A percentile compares a stretch with the other conserved stretches of the same genome.
These are phyloP conservation scores for Merops nubicus DNA, from an alignment of 2,113 vertebrate genomes.

Conservation along the genomic window DNA sequence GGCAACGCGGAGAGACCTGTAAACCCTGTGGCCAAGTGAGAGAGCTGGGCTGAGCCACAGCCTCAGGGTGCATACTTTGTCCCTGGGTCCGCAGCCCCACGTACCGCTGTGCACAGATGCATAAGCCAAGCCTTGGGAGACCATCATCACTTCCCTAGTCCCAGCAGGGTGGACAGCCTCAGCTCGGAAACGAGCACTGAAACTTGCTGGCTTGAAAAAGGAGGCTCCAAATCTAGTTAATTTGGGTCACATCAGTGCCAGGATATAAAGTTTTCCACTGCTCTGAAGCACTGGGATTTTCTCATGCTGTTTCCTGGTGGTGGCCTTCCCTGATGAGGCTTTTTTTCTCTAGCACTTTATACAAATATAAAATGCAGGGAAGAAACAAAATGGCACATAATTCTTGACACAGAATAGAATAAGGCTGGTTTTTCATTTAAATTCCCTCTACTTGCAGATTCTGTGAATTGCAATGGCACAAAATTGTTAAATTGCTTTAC, in stretches of 20 bases:
- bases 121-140: background rate
- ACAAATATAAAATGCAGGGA: background rate
- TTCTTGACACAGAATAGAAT: constrained; percentile 43
- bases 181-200: background rate
- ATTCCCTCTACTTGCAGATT: constrained; percentile 42
- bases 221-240: background rate
- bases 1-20: fast-evolving
- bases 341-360: background rate
- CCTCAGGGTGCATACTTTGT: too few relatives aligned
- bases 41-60: background rate
- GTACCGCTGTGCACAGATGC: fast-evolving
- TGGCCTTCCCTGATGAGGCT: background rate
- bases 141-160: fast-evolving
- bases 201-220: background rate
- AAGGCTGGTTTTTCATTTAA: constrained; percentile 52
- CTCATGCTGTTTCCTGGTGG: background rate
- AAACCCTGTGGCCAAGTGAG: background rate
- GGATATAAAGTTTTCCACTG: background rate
- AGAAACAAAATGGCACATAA: constrained; percentile 28
- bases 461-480: constrained; percentile 41
- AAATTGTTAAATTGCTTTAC: constrained; percentile 72
- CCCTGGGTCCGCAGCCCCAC: too few relatives aligned
- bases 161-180: too few relatives aligned
- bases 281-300: background rate
- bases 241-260: background rate